Evolutionary conservation across 2,888 invertebrate species (phyloP), one percentile per base, ranked within the genome.

Genomic region (Belgica antarctica): DNA sequence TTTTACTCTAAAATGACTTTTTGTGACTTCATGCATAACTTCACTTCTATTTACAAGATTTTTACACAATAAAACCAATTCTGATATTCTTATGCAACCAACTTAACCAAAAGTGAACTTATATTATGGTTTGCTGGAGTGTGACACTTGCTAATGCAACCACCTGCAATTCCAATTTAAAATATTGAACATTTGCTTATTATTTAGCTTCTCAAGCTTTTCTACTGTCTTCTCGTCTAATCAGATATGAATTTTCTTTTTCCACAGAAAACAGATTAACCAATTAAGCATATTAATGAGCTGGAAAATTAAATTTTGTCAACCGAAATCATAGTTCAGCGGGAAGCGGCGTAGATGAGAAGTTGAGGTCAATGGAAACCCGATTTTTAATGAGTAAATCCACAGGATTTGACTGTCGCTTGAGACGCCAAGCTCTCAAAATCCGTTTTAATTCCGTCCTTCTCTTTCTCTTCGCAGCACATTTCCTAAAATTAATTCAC

Each of bases 51-150:
- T 52, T 52, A 52, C 52, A 52, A 52, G 2, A 7, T 52, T 52
- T 52, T 52, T 52, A 52, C 52, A 52, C 22, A 8, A 52, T 22
- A 8, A 22, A 52, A 52, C 52, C 52, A 52, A 52, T 52, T 52
- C 19, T 22, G 17, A 52, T 10, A 4, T 2, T 41, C 41, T n/a
- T 41, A 41, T 41, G 41, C 12, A 41, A n/a, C n/a, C 41, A 41
- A 41, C 10, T 41, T n/a, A 10, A n/a, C 12, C 10, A 41, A 5
- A 15, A 41, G n/a, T 41, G 12, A 41, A 15, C 41, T 15, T 4
- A 41, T n/a, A 41, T 41, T 10, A 41, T 5, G n/a, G 2, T 10
- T 41, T 15, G 2, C 10, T 41, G 3, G n/a, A n/a, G n/a, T n/a
- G n/a, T n/a, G n/a, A n/a, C n/a, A 5, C 41, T 41, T 41, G n/a